Percentiles rank a stretch among this genome's conserved stretches.
Conservation (phyloP, 2,113 vertebrate genomes). For the Hyla sarda region DNA sequence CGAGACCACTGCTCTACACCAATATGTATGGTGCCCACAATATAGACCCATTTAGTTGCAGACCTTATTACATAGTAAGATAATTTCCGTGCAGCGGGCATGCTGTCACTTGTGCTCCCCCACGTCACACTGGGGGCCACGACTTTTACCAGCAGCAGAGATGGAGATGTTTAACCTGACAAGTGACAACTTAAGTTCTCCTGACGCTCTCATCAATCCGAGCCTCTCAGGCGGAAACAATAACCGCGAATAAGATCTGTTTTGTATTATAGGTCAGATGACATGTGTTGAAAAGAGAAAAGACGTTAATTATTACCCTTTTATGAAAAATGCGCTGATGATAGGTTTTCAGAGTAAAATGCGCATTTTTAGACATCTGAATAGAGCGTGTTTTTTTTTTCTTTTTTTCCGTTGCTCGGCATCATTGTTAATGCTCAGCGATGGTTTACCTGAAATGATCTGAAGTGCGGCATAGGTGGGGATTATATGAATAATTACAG, state of each 20-base stretch:
- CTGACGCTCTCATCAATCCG: slow-evolving; percentile 65
- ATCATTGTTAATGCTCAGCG: slow-evolving; percentile 65
- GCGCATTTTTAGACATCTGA: slow-evolving; percentile 67
- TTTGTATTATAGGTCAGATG: slow-evolving; percentile 76
- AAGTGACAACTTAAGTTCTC: slow-evolving; percentile 75
- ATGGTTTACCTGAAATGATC: slow-evolving; percentile 67
- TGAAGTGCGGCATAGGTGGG: slow-evolving; percentile 60
- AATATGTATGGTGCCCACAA: not conserved
- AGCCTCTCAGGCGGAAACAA: slow-evolving; percentile 77
- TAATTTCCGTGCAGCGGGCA: not conserved
- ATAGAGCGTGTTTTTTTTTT: slow-evolving; percentile 61
- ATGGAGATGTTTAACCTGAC: slow-evolving; percentile 73
- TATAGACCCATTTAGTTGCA: not conserved
- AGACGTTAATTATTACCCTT: slow-evolving; percentile 77
- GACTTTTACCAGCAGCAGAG: slow-evolving; percentile 63
- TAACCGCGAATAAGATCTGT: slow-evolving; percentile 76
- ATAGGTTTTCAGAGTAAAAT: slow-evolving; percentile 70
- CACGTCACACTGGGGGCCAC: slow-evolving; percentile 57
- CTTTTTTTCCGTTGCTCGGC: slow-evolving; percentile 62
- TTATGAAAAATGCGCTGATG: slow-evolving; percentile 72
- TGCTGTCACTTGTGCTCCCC: not conserved
- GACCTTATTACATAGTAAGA: not conserved
- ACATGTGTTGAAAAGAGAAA: slow-evolving; percentile 67
- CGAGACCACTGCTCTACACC: not conserved
- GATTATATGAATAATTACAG: slow-evolving; percentile 65